A percentile compares a stretch with the other conserved stretches of the same genome.
These are phyloP conservation scores for Lepeophtheirus nordmannii DNA, from an alignment of 2,888 invertebrate genomes.

Conservation along the genomic window DNA sequence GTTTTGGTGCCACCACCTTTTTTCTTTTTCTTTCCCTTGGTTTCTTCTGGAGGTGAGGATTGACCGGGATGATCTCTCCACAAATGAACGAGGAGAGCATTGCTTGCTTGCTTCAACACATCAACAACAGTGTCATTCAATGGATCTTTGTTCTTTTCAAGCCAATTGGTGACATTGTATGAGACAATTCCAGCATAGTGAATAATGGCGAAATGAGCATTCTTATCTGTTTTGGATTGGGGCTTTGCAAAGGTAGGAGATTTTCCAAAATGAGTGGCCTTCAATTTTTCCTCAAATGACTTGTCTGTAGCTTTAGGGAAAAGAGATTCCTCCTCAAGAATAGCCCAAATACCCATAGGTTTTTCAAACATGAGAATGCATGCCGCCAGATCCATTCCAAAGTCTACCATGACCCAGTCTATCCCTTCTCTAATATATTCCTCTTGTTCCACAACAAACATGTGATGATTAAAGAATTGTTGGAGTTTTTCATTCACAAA, in stretches of 20 bases:
- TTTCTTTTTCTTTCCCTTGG: conserved; percentile 40
- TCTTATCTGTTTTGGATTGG: conserved; percentile 90
- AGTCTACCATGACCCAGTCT: conserved; percentile 96
- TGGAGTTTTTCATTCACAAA: conserved; percentile 98
- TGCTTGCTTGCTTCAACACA: conserved; percentile 80
- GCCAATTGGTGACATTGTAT: conserved; percentile 97
- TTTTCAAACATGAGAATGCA: conserved; percentile 98
- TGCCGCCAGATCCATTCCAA: conserved; percentile 94
- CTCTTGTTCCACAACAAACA: conserved; percentile 99
- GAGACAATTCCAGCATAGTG: conserved; percentile 98
- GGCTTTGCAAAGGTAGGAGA: conserved; percentile 93
- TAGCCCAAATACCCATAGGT: conserved; percentile 93
- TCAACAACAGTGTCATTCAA: conserved; percentile 98
- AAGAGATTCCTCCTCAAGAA: conserved; percentile 99
- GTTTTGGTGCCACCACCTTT: conserved; percentile 99
- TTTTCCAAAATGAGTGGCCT: conserved; percentile 98
- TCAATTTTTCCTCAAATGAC: conserved; percentile 96
- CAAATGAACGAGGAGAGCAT: conserved; percentile 72
- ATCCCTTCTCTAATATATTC: conserved; percentile 95
- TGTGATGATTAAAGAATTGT: conserved; percentile 99
- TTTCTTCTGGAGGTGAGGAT: conserved; percentile 37
- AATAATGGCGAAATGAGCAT: conserved; percentile 95
- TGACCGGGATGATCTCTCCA: conserved; percentile 90
- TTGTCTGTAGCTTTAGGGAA: conserved; percentile 99
- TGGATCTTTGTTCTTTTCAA: conserved; percentile 99